Evolutionary conservation across 2,797 vertebrate genomes (phyloP).

Genomic region (Acestrorhynchus altus): DNA sequence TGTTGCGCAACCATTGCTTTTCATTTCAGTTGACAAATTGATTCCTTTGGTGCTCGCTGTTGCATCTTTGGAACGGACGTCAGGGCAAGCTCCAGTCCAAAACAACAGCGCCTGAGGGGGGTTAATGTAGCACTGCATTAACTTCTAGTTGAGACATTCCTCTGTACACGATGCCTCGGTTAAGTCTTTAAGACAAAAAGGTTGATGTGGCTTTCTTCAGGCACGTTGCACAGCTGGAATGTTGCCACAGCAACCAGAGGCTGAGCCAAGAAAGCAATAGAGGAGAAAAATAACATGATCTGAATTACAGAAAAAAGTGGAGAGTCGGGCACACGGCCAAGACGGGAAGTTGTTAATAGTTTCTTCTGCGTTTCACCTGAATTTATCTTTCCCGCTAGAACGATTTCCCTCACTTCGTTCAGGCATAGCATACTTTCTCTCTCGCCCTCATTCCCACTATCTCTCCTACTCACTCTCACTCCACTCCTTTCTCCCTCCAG

Average conservation of each 20-base stretch:
- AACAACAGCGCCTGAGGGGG: neutral
- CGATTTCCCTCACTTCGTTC: slow-evolving; percentile 16
- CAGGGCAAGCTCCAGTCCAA: neutral
- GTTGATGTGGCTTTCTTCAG: slow-evolving; percentile 22
- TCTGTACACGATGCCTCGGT: slow-evolving; percentile 10
- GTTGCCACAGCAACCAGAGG: slow-evolving; percentile 49
- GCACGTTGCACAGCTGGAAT: slow-evolving; percentile 28
- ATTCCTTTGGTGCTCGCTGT: slow-evolving; percentile 25
- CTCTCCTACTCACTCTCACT: slow-evolving; percentile 3
- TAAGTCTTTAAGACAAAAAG: slow-evolving; percentile 23
- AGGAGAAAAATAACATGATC: slow-evolving; percentile 49
- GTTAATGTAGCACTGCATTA: slow-evolving; percentile 11
- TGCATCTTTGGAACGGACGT: slow-evolving; percentile 15
- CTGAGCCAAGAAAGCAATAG: slow-evolving; percentile 36
- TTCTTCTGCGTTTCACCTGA: slow-evolving; percentile 52
- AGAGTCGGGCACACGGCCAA: slow-evolving; percentile 29
- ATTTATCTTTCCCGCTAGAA: slow-evolving; percentile 42
- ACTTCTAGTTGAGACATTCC: slow-evolving; percentile 34
- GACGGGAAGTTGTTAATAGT: slow-evolving; percentile 53
- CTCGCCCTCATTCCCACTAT: slow-evolving; percentile 1
- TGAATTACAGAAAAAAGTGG: slow-evolving; percentile 34
- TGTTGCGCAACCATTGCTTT: slow-evolving; percentile 52
- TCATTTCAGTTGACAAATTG: slow-evolving; percentile 36
- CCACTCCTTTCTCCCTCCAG: neutral
- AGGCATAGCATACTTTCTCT: slow-evolving; percentile 13